Evolutionary conservation across 1,140 invertebrate genomes (phyloP).

Genomic region (Orius insidiosus): DNA sequence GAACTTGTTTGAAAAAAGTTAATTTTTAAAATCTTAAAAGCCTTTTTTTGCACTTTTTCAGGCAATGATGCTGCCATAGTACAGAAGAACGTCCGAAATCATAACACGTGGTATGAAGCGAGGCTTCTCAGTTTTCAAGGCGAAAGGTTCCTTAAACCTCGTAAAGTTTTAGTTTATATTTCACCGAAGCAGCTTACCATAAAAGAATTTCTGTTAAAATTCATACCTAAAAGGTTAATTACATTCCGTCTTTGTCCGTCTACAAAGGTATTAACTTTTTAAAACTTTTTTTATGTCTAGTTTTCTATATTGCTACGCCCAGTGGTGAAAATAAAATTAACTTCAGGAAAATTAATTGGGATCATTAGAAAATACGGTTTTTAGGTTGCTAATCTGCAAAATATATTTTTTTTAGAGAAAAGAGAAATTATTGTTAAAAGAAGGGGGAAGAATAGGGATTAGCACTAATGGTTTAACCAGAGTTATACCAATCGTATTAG

Average conservation of each 20-base stretch:
- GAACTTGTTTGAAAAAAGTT: not conserved
- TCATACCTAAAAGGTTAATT: constrained; percentile 77
- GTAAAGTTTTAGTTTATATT: constrained; percentile 75
- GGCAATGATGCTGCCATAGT: constrained; percentile 66
- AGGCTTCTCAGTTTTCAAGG: constrained; percentile 56
- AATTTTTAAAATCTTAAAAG: not conserved
- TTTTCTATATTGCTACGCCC: too few species aligned
- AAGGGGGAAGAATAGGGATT: too few species aligned
- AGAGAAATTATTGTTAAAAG: too few species aligned
- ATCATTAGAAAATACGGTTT: too few species aligned
- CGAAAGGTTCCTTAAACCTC: constrained; percentile 47
- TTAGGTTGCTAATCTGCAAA: too few species aligned
- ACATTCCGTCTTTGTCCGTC: constrained; percentile 87
- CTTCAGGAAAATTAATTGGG: too few species aligned
- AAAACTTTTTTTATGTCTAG: too few species aligned
- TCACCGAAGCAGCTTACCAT: constrained; percentile 76
- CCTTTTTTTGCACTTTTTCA: constrained; percentile 25
- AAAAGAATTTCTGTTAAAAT: constrained; percentile 81
- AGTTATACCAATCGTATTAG: too few species aligned
- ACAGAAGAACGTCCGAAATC: constrained; percentile 73
- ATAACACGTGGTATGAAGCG: constrained; percentile 72
- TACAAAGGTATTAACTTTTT: constrained; percentile 67
- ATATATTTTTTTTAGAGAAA: too few species aligned
- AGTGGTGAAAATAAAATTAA: too few species aligned
- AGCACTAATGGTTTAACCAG: too few species aligned